Base-by-base conservation (phyloP, 2,888 invertebrate species). In the Hyposoter dolosus region DNA sequence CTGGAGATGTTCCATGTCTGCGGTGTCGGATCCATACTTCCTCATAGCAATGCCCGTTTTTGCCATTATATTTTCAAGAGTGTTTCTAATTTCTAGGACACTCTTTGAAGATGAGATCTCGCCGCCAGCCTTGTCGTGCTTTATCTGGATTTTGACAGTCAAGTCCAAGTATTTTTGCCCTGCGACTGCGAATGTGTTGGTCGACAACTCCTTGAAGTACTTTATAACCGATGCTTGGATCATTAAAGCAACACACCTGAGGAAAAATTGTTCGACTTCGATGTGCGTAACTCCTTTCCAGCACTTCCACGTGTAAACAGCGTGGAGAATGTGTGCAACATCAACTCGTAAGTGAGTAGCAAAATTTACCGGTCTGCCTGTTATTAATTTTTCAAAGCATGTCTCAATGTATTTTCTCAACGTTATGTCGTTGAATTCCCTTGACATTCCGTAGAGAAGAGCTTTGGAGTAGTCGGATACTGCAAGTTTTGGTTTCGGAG, bases 291-390 rank as follows among this genome's bases (percentile, higher is more conserved):
- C 35, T 5, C 9, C n/a, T 40, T n/a, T 32, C 65, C 65, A 65
- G n/a, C 65, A 65, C n/a, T 65, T 35, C 65, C 40, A 65, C 35
- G n/a, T 65, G 10, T n/a, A 65, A 0, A 65, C 65, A n/a, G n/a
- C 17, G 3, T 40, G 35, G 3, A 65, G 35, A 23, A 65, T 65
- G 17, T 65, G 65, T 5, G 65, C 65, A 3, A 65, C 35, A 35
- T 65, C 65, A 4, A 65, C 17, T 17, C 35, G n/a, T 7, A 65
- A 3, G 35, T 65, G 35, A 7, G 35, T 65, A 35, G 35, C 7
- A 9, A 65, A 17, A n/a, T 65, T 40, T 1, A 65, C n/a, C 1
- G 35, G 65, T 65, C 35, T 17, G 35, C n/a, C 35, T n/a, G 65
- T 35, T 40, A 65, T 35, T 7, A 40, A 40, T 0, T 65, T 35